Evolutionary conservation across 2,888 invertebrate genomes (phyloP).

Genomic region (Drosophila maculinotata): DNA sequence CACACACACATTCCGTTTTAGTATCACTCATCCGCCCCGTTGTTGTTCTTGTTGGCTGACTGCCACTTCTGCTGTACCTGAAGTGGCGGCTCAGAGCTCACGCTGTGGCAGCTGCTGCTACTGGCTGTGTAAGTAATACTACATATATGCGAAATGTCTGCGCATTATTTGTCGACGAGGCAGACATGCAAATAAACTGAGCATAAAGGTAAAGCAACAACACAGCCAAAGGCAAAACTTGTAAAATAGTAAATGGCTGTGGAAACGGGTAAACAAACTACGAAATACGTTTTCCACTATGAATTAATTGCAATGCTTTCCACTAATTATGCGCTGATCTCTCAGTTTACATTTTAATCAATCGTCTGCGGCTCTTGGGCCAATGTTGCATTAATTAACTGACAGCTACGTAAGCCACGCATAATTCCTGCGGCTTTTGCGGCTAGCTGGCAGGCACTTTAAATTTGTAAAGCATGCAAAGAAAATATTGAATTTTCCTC

Average conservation of each 20-base stretch:
- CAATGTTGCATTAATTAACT: slow-evolving; percentile 40
- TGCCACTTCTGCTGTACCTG: slow-evolving; percentile 53
- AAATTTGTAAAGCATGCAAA: slow-evolving; percentile 12
- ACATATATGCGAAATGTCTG: slow-evolving; percentile 50
- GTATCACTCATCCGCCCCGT: slow-evolving; percentile 77
- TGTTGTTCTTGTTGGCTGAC: slow-evolving; percentile 33
- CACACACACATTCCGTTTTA: slow-evolving; percentile 51
- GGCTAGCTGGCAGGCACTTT: slow-evolving; percentile 16
- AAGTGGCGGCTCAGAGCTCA: slow-evolving; percentile 50
- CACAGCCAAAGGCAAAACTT: slow-evolving; percentile 4
- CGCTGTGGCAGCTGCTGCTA: slow-evolving; percentile 29
- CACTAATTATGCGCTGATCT: slow-evolving; percentile 62
- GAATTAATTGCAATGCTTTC: slow-evolving; percentile 35
- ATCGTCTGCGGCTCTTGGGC: slow-evolving; percentile 19
- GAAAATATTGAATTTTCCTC: slow-evolving; percentile 35
- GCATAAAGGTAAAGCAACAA: slow-evolving; percentile 10
- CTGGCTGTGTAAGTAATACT: slow-evolving; percentile 7
- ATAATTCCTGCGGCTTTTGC: slow-evolving; percentile 34
- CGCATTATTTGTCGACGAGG: slow-evolving; percentile 46
- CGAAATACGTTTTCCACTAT: slow-evolving; percentile 2
- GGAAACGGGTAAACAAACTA: slow-evolving; percentile 11
- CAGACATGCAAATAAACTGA: slow-evolving; percentile 71
- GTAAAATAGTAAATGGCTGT: slow-evolving; percentile 24
- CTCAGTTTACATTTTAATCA: slow-evolving; percentile 36
- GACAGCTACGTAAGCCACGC: slow-evolving; percentile 24